Base-by-base conservation (phyloP, 2,113 vertebrate species). In the Megaceryle torquata region DNA sequence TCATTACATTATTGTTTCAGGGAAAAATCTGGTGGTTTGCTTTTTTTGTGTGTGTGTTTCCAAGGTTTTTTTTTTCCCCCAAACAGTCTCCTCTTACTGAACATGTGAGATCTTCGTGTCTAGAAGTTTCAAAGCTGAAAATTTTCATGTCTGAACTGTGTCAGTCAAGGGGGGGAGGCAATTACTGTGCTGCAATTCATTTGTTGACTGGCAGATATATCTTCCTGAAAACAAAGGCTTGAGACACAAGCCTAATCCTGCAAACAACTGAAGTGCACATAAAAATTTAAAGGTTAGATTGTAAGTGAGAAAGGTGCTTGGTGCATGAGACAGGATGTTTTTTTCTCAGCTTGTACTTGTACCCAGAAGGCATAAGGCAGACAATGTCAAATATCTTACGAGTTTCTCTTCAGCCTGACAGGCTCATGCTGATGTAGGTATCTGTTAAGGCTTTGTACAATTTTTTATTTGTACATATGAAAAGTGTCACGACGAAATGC, bases 201-300 rank as follows among this genome's bases (percentile, higher is more conserved):
- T 86, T 93, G 61, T 44, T 60, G 70, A 60, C 80, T 96, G 91
- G 83, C 70, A 89, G 83, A 87, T 94, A 15, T 3, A 65, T 92
- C 72, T 91, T 43, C 65, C 70, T 71, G 37, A 77, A 96, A 93
- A 93, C 74, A 87, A 88, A 92, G 88, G 54, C 65, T 88, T 75
- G 54, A 88, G 88, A 75, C 37, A 10, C 0, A 11, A 84, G 57
- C 59, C 67, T 69, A 37, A 89, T 91, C 65, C 37, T 76, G 74
- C 74, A 76, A 85, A 92, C 84, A 88, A 24, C 26, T 86, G 59
- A 86, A 89, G 39, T n/a, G 57, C 83, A 46, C 78, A 92, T 92
- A 79, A 89, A 81, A 93, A 94, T 69, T 68, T 84, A 92, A 94
- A 93, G 70, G 88, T 79, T 93, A 91, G 35, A 41, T 48, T 89